A percentile compares a stretch with the other conserved stretches of the same genome.
Conservation (phyloP, 2,113 vertebrate species). For the Pseudorasbora parva region DNA sequence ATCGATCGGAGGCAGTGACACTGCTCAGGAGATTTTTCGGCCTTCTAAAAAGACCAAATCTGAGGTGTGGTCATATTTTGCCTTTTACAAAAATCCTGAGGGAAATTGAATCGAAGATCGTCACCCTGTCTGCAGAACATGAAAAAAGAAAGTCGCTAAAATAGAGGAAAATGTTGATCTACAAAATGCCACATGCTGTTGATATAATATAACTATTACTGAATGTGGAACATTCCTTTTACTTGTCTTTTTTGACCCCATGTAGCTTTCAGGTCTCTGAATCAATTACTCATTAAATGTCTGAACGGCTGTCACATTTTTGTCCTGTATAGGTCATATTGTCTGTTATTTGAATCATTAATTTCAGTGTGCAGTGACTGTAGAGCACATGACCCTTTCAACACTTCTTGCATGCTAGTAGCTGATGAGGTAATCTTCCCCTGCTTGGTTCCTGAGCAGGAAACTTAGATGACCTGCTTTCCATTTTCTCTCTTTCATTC, state of each 20-base stretch:
- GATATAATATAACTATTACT: too few relatives aligned
- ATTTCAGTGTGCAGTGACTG: background rate
- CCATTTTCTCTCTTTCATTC: background rate
- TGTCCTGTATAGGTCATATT: background rate
- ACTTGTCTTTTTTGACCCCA: background rate
- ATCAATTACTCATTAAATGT: background rate
- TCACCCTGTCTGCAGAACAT: too few relatives aligned
- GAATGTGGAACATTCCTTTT: background rate
- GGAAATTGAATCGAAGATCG: too few relatives aligned
- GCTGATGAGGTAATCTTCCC: slow-evolving; percentile 23
- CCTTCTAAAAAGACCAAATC: too few relatives aligned
- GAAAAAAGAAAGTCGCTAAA: too few relatives aligned
- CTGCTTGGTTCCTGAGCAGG: background rate
- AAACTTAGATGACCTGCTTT: slow-evolving; percentile 37
- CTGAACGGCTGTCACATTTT: background rate
- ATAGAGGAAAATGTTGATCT: too few relatives aligned
- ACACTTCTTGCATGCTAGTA: background rate
- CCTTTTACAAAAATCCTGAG: too few relatives aligned
- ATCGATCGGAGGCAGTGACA: too few relatives aligned
- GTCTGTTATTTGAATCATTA: background rate
- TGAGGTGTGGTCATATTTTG: too few relatives aligned
- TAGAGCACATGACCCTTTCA: background rate
- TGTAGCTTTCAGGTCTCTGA: background rate
- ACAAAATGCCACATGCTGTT: too few relatives aligned
- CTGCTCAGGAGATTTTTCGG: too few relatives aligned